These are phyloP conservation scores for Crotalus helleri DNA, from an alignment of 2,113 vertebrate genomes.

Conservation along the genomic window DNA sequence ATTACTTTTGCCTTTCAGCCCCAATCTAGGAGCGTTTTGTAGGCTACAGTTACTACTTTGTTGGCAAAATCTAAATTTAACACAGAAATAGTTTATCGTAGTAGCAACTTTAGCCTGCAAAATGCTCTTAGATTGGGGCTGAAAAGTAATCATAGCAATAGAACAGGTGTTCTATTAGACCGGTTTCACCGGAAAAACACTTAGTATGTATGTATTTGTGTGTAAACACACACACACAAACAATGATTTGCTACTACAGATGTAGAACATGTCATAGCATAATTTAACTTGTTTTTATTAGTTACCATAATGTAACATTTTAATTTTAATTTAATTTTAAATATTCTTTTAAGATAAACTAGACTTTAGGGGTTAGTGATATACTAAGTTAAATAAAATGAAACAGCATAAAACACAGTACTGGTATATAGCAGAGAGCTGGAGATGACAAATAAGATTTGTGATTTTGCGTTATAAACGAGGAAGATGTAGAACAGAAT, in stretches of 20 bases:
- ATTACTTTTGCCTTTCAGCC: no score
- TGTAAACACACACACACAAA: no score
- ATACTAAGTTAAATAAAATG: background rate
- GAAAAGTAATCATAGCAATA: no score
- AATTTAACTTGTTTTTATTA: background rate
- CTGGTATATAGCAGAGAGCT: background rate
- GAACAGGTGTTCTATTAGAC: no score
- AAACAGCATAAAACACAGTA: slow-evolving; percentile 14
- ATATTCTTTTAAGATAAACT: background rate
- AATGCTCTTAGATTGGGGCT: no score
- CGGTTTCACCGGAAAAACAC: no score
- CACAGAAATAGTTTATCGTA: no score
- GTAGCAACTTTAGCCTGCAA: no score
- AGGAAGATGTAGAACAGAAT: background rate
- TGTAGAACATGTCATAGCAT: background rate
- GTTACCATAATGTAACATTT: background rate
- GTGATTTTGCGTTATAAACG: slow-evolving; percentile 12
- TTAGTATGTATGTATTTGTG: no score
- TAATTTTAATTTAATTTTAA: background rate
- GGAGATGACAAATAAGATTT: slow-evolving; percentile 21
- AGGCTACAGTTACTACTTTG: no score
- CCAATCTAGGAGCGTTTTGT: no score
- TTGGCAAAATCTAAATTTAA: no score
- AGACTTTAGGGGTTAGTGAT: background rate
- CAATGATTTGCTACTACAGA: background rate